These are phyloP conservation scores for Marisa cornuarietis DNA, from an alignment of 1,140 invertebrate species.

Conservation along the genomic window DNA sequence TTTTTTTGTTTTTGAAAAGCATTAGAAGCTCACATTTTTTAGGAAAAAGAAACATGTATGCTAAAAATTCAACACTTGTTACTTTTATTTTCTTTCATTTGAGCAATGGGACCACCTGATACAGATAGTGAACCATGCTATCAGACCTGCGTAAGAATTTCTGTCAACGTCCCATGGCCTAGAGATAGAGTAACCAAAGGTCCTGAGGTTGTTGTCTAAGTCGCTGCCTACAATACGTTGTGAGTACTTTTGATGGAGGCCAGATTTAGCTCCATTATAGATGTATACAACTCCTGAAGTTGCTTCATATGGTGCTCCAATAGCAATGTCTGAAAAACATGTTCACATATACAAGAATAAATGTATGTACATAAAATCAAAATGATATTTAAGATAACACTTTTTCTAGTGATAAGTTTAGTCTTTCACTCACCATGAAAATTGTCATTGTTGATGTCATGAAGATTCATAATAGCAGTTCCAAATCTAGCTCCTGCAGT, in stretches of 20 bases:
- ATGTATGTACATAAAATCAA: not conserved
- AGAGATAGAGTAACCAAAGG: slow-evolving; percentile 49
- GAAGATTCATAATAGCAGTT: slow-evolving; percentile 83
- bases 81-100: not conserved
- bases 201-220: slow-evolving; percentile 27
- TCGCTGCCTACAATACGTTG: slow-evolving; percentile 42
- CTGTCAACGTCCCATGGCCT: slow-evolving; percentile 36
- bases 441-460: slow-evolving; percentile 95
- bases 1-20: no score
- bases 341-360: not conserved
- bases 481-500: slow-evolving; percentile 75
- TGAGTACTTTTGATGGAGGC: slow-evolving; percentile 34
- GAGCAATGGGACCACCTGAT: not conserved
- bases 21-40: no score
- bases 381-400: not conserved
- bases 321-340: slow-evolving; percentile 81
- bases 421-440: slow-evolving; percentile 62
- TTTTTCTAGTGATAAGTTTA: no score
- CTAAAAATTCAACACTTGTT: not conserved
- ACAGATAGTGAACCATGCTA: not conserved
- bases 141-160: slow-evolving; percentile 37
- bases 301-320: slow-evolving; percentile 94
- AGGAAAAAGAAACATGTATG: no score
- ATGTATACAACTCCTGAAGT: slow-evolving; percentile 91
- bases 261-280: slow-evolving; percentile 79